These are phyloP conservation scores for Phrynosoma blainvillii DNA, from an alignment of 2,113 vertebrate genomes.

Conservation along the genomic window DNA sequence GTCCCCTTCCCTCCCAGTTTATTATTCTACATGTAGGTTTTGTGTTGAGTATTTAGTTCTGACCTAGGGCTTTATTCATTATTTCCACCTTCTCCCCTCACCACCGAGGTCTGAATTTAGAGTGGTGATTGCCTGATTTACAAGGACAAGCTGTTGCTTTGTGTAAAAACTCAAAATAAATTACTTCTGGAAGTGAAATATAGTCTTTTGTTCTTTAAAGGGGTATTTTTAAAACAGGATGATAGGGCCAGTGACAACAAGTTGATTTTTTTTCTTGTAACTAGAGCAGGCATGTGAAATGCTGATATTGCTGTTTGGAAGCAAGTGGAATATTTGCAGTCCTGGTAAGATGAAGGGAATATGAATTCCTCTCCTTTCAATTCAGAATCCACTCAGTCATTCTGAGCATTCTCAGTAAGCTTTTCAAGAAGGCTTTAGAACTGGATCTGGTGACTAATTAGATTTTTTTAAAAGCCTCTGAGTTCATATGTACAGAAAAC, in stretches of 20 bases:
- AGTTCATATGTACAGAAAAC: too few species aligned
- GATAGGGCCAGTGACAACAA: not conserved
- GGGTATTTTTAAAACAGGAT: not conserved
- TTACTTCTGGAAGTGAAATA: not conserved
- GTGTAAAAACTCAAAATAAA: not conserved
- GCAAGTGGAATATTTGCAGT: not conserved
- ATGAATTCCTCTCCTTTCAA: not conserved
- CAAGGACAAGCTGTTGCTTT: not conserved
- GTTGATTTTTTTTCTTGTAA: not conserved
- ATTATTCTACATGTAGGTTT: constrained; percentile 49
- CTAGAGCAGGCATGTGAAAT: not conserved
- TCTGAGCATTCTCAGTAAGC: not conserved
- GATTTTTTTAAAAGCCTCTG: too few species aligned
- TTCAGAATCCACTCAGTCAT: not conserved
- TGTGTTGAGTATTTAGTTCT: constrained; percentile 49
- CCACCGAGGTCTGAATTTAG: constrained; percentile 31
- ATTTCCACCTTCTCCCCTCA: constrained; percentile 27
- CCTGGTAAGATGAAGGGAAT: not conserved
- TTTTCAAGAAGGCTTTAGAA: not conserved
- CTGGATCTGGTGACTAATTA: not conserved
- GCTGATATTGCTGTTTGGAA: too few species aligned
- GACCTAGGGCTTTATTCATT: constrained; percentile 49
- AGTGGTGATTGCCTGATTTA: constrained; percentile 10
- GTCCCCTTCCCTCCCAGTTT: constrained; percentile 68
- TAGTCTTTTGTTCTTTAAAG: not conserved